Evolutionary conservation across 2,888 invertebrate species (phyloP).

Genomic region (Caenorhabditis panamensis): DNA sequence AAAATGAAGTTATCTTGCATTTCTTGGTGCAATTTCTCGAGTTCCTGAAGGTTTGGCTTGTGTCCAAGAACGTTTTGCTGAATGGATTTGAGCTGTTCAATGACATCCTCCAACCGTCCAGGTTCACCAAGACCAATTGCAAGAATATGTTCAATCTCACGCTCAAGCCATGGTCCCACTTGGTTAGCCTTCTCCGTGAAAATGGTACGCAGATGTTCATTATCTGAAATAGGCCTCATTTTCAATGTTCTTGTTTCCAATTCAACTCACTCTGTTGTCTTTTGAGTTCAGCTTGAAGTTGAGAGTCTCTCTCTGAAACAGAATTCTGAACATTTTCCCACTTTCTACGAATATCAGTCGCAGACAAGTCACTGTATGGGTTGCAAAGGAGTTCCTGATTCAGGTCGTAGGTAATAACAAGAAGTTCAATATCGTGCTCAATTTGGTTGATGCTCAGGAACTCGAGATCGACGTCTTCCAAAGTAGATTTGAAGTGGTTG

Average conservation of each 20-base stretch:
- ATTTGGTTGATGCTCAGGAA: constrained; percentile 89
- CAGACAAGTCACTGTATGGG: constrained; percentile 94
- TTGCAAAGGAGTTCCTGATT: constrained; percentile 77
- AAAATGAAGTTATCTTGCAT: constrained; percentile 99
- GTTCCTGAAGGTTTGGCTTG: constrained; percentile 97
- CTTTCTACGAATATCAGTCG: constrained; percentile 82
- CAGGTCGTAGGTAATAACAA: constrained; percentile 73
- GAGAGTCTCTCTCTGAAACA: constrained; percentile 96
- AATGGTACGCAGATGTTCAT: constrained; percentile 96
- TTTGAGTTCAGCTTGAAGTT: constrained; percentile 94
- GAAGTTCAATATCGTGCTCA: constrained; percentile 85
- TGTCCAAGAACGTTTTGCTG: constrained; percentile 85
- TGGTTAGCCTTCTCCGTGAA: constrained; percentile 99
- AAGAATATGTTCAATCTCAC: constrained; percentile 95
- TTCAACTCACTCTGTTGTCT: constrained; percentile 90
- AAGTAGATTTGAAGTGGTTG: constrained; percentile 95
- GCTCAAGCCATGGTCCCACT: constrained; percentile 99
- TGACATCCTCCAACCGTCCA: constrained; percentile 90
- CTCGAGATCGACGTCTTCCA: constrained; percentile 98
- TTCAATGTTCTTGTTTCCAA: no score
- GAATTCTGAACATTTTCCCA: constrained; percentile 74
- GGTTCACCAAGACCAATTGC: constrained; percentile 96
- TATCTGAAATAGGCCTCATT: constrained; percentile 87
- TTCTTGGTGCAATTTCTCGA: constrained; percentile 98
- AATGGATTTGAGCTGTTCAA: constrained; percentile 86